Percentiles rank a stretch among this genome's conserved stretches.
These are phyloP conservation scores for Mionectes olivaceus DNA, from an alignment of 2,797 vertebrate species.

Conservation along the genomic window DNA sequence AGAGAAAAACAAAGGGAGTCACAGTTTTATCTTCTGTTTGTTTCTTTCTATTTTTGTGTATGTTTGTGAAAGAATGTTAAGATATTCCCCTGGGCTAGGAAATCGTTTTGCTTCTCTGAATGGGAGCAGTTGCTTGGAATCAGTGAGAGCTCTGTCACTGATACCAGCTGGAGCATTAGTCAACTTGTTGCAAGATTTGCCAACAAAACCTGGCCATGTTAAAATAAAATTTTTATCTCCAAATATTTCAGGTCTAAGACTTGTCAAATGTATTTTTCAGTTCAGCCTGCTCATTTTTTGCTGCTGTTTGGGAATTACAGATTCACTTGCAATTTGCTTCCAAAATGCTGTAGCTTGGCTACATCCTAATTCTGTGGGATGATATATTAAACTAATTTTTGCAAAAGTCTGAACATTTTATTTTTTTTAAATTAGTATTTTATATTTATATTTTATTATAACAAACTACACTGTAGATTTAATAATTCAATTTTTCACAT, in stretches of 20 bases:
- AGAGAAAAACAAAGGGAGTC: background rate
- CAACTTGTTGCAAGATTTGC: background rate
- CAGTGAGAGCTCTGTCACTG: background rate
- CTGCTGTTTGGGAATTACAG: background rate
- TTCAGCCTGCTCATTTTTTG: background rate
- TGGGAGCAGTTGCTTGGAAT: background rate
- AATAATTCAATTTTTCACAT: background rate
- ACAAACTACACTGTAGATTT: background rate
- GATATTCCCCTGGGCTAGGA: background rate
- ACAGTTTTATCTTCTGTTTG: background rate
- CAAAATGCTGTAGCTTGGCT: background rate
- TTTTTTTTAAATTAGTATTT: background rate
- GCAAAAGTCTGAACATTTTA: background rate
- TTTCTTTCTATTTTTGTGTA: background rate
- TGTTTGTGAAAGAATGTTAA: background rate
- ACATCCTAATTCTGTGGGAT: background rate
- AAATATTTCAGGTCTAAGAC: background rate
- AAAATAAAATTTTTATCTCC: background rate
- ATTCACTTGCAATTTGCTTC: background rate
- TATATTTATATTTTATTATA: too few species aligned
- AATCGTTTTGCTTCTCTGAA: background rate
- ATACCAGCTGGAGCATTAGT: constrained; percentile 9
- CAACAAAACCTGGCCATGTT: background rate
- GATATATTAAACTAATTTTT: background rate
- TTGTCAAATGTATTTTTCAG: background rate